These are phyloP conservation scores for Drosophila kanapiae DNA, from an alignment of 1,140 invertebrate species.

Conservation along the genomic window DNA sequence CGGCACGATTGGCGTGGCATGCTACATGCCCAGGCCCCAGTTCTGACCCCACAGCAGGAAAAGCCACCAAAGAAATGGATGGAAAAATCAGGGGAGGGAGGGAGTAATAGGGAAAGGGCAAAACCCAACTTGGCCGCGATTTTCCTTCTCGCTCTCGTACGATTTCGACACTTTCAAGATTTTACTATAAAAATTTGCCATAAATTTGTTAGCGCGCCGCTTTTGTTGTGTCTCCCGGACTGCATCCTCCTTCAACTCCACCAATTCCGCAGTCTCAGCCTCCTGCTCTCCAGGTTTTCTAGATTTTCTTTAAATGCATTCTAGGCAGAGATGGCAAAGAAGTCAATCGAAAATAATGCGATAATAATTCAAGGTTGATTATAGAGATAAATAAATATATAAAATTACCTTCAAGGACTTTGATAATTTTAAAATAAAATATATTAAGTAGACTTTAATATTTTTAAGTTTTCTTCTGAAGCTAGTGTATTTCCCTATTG, in stretches of 20 bases:
- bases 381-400: neutral
- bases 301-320: constrained; percentile 44
- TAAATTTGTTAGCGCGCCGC: constrained; percentile 72
- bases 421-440: neutral
- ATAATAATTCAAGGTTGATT: no score
- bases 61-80: constrained; percentile 22
- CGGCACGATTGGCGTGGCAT: constrained; percentile 46
- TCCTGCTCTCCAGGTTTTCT: neutral
- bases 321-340: constrained; percentile 8
- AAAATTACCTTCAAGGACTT: neutral
- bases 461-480: neutral
- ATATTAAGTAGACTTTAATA: neutral
- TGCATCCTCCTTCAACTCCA: neutral
- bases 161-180: constrained; percentile 81
- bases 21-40: constrained; percentile 44
- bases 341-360: neutral
- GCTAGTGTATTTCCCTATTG: no score
- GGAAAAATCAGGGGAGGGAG: neutral
- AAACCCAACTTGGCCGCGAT: constrained; percentile 55
- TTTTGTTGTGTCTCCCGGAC: constrained; percentile 33
- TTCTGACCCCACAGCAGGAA: constrained; percentile 73
- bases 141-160: constrained; percentile 46
- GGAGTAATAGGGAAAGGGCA: neutral
- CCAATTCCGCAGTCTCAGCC: neutral
- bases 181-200: constrained; percentile 80